phyloP scores from a whole-genome alignment of 1,140 invertebrate genomes.

The Drosophila lini region DNA sequence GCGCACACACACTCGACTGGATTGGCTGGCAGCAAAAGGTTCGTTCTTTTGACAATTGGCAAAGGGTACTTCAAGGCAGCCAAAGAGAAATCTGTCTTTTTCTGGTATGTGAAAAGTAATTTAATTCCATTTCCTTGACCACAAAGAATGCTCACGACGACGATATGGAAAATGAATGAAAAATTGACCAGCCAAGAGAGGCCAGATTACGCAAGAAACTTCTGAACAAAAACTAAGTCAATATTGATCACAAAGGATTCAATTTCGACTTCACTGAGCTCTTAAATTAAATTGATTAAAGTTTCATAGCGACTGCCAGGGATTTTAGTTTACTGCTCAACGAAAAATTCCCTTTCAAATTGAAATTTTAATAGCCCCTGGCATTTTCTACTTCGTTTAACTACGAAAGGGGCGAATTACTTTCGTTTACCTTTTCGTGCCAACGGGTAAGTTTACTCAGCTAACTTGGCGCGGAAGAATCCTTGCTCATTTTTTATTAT shows the following conservation, averaged over 20 bases:
- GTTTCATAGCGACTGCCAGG: neutral
- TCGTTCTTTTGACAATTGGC: conserved; percentile 24
- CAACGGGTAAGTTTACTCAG: conserved; percentile 15
- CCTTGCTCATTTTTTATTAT: conserved; percentile 17
- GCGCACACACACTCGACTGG: conserved; percentile 26
- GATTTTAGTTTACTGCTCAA: conserved; percentile 1
- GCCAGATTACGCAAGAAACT: conserved; percentile 6
- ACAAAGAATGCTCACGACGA: conserved; percentile 3
- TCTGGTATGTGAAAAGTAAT: conserved; percentile 29
- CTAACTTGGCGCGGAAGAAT: neutral
- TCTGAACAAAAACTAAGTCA: conserved; percentile 11
- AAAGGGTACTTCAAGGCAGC: neutral
- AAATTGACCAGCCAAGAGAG: conserved; percentile 4
- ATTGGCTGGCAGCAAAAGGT: conserved; percentile 13
- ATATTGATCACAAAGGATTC: conserved; percentile 16
- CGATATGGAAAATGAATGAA: conserved; percentile 17
- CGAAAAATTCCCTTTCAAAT: neutral
- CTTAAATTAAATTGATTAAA: conserved; percentile 20
- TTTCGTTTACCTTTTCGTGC: conserved; percentile 28
- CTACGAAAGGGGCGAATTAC: conserved; percentile 4
- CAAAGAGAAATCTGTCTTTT: conserved; percentile 3
- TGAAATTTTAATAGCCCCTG: conserved; percentile 15
- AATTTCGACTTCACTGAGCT: conserved; percentile 15
- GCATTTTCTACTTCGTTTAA: conserved; percentile 17
- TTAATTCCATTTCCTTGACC: conserved; percentile 43